Percentiles rank a stretch among this genome's conserved stretches.
These are phyloP conservation scores for Luperina testacea DNA, from an alignment of 2,888 invertebrate species.

Conservation along the genomic window DNA sequence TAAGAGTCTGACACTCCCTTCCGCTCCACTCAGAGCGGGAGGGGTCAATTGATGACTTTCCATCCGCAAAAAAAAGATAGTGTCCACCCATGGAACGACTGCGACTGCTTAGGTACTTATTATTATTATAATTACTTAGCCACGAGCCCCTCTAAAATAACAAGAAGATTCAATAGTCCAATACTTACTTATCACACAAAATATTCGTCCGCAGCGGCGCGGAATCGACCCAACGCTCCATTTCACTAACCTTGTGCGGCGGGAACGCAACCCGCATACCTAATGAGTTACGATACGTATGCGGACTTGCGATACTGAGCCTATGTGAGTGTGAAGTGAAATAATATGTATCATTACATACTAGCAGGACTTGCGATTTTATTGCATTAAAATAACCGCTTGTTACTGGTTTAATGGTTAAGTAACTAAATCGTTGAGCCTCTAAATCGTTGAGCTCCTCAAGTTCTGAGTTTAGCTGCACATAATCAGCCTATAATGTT, in stretches of 20 bases:
- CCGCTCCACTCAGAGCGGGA: too few relatives aligned
- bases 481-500: too few relatives aligned
- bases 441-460: too few relatives aligned
- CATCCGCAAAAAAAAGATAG: too few relatives aligned
- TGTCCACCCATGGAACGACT: too few relatives aligned
- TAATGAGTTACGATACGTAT: conserved; percentile 32
- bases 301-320: conserved; percentile 35
- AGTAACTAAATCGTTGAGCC: too few relatives aligned
- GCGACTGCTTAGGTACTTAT: too few relatives aligned
- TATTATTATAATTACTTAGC: too few relatives aligned
- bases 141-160: too few relatives aligned
- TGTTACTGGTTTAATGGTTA: background rate
- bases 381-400: background rate
- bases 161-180: background rate
- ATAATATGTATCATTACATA: conserved; percentile 19
- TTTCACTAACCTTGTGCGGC: conserved; percentile 75
- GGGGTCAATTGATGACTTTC: too few relatives aligned
- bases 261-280: conserved; percentile 67
- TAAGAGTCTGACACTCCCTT: too few relatives aligned
- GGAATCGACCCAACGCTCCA: conserved; percentile 62
- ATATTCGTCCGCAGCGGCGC: conserved; percentile 31
- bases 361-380: background rate
- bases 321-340: conserved; percentile 20
- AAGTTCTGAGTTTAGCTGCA: too few relatives aligned
- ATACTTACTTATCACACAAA: conserved; percentile 15